Conservation (phyloP, 2,888 invertebrate genomes). For the Elegia similella region DNA sequence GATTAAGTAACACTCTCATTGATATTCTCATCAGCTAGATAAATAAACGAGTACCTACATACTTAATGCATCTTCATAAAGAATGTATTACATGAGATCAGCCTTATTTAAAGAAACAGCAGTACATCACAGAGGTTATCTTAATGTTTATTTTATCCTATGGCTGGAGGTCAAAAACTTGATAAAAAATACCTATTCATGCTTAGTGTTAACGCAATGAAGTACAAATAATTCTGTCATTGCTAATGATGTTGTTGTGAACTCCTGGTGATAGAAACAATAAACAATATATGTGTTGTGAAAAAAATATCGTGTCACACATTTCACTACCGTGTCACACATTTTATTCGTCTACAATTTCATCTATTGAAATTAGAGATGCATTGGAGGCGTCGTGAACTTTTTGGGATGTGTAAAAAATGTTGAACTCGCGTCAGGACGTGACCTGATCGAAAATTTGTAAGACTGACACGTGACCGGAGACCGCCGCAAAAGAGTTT, state of each 20-base stretch:
- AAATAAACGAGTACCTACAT: background rate
- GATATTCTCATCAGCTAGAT: background rate
- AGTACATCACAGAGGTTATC: constrained; percentile 3
- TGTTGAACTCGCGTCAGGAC: too few species aligned
- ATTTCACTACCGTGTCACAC: too few species aligned
- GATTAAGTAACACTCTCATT: background rate
- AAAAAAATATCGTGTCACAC: too few species aligned
- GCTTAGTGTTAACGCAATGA: background rate
- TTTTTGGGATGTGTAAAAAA: too few species aligned
- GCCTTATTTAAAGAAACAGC: background rate
- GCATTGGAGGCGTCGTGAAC: too few species aligned
- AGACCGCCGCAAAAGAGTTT: too few species aligned
- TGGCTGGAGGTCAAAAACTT: background rate
- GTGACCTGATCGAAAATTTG: too few species aligned
- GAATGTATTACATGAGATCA: background rate
- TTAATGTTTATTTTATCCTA: constrained; percentile 8
- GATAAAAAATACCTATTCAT: constrained; percentile 5
- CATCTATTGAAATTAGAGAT: too few species aligned
- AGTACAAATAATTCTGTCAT: background rate
- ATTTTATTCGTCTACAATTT: too few species aligned
- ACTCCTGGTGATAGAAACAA: background rate
- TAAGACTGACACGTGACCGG: too few species aligned
- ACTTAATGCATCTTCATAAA: background rate
- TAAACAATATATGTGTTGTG: too few species aligned
- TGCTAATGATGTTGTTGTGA: background rate